Evolutionary conservation across 37 sponge, comb jelly and placozoan genomes (phyloP), one percentile per base, ranked within the genome.

Genomic region (Axinella damicornis): DNA sequence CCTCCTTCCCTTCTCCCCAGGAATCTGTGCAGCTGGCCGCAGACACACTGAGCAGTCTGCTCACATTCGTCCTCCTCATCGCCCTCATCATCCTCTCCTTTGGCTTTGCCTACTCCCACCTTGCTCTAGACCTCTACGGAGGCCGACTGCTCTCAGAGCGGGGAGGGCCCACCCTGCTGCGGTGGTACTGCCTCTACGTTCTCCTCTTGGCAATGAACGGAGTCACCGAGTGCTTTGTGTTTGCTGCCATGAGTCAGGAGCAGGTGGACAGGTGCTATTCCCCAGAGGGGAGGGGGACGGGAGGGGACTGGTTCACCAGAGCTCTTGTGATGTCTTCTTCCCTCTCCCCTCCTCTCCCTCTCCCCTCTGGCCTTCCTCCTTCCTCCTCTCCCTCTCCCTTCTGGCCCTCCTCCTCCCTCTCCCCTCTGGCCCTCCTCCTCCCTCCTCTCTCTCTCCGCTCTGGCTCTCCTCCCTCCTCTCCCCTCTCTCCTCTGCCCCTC

Each of bases 161-260:
- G 18, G 81, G 69, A 18, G 97, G 97, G 17, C 95, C 95, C 21
- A 54, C 56, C 11, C 69, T 99, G 34, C 67, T 99, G 53, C 80
- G 86, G 35, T 93, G 92, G 88, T 97, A 91, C 78, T 91, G 97
- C 77, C 67, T 91, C 12, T 99, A 99, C 69, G 92, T 97, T 13
- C 60, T 93, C 34, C 22, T 93, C 25, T 81, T 97, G 60, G 99
- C 92, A 4, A 40, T 99, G 22, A 99, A 99, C 88, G 99, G 99
- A 56, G 85, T 96, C 57, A 91, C 95, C 0, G 99, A 99, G 80
- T 96, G 99, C 70, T 99, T 97, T 71, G 85, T 89, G 54, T 91
- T 95, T 83, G 95, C 99, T 0, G 80, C 89, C 34, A 96, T 99
- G 97, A 94, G 96, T 57, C 83, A 95, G 84, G 61, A 28, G 27